These are phyloP conservation scores for Melanostoma mellinum DNA, from an alignment of 2,888 invertebrate genomes.

Conservation along the genomic window DNA sequence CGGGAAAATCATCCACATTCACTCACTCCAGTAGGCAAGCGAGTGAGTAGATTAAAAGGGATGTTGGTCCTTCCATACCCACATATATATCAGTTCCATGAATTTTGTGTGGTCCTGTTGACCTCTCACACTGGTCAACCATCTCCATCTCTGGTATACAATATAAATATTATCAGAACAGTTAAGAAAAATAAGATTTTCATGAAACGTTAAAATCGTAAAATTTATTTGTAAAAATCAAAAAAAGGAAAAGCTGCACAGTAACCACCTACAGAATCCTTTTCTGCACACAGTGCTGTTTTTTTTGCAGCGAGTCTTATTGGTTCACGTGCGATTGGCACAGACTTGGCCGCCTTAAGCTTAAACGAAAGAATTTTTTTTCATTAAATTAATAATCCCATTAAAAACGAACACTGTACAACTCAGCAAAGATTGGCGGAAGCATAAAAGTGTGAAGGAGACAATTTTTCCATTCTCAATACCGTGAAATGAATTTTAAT, in stretches of 20 bases:
- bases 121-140: no score
- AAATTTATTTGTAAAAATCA: not conserved
- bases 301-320: not conserved
- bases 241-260: not conserved
- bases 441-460: constrained; percentile 5
- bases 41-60: no score
- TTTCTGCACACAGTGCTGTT: not conserved
- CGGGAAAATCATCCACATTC: no score
- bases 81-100: no score
- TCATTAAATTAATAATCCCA: constrained; percentile 81
- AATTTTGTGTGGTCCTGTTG: no score
- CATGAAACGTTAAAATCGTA: no score
- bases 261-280: not conserved
- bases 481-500: constrained; percentile 66
- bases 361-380: constrained; percentile 77
- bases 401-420: constrained; percentile 65
- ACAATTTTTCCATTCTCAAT: constrained; percentile 44
- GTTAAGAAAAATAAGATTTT: not conserved
- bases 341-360: constrained; percentile 71
- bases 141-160: not conserved
- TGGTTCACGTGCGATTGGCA: constrained; percentile 22
- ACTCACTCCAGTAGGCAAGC: no score
- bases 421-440: not conserved
- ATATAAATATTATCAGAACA: not conserved
- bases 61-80: no score